Evolutionary conservation across 2,888 invertebrate species (phyloP), one percentile per base, ranked within the genome.

Genomic region (Lasioglossum zephyrum): DNA sequence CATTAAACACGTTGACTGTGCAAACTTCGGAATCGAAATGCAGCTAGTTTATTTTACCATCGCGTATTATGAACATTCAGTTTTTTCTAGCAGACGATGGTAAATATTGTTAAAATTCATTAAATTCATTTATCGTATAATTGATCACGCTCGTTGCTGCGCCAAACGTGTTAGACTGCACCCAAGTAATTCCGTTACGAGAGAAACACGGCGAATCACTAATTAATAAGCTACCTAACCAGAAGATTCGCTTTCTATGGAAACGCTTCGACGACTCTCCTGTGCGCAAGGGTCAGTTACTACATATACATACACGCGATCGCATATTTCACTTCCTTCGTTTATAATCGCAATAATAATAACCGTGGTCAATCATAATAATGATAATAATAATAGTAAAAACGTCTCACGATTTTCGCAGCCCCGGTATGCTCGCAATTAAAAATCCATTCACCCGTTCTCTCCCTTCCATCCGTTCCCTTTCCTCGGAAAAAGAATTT

Each of bases 331-430:
- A 69, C 39, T 13, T n/a, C 39, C 16, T 74, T 31, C 63, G 49
- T 49, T 18, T 63, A 63, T 78, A 84, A 70, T 41, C 22, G 22
- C n/a, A 70, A 39, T 70, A 70, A 70, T 70, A 69, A 69, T 39
- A 39, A 69, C 8, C 36, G 18, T 69, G 18, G 39, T 31, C 4
- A 39, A 69, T 69, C 4, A 69, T 69, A 69, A 36, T 69, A 39
- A 39, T 69, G 36, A 69, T 69, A 69, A 69, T 69, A 36, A 70
- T 41, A 70, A 70, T 41, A 41, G 53, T 78, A 81, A 80, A 77
- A 69, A 79, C 53, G 57, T 73, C 86, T 85, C 88, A 85, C 87
- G 79, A 89, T 88, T 90, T 91, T 85, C 88, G 88, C 91, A 85
- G 88, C 78, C 79, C 81, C 66, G 87, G 79, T 88, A 92, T 87